Evolutionary conservation across 2,888 invertebrate species (phyloP), one percentile per base, ranked within the genome.

Genomic region (Caenorhabditis macrosperma): DNA sequence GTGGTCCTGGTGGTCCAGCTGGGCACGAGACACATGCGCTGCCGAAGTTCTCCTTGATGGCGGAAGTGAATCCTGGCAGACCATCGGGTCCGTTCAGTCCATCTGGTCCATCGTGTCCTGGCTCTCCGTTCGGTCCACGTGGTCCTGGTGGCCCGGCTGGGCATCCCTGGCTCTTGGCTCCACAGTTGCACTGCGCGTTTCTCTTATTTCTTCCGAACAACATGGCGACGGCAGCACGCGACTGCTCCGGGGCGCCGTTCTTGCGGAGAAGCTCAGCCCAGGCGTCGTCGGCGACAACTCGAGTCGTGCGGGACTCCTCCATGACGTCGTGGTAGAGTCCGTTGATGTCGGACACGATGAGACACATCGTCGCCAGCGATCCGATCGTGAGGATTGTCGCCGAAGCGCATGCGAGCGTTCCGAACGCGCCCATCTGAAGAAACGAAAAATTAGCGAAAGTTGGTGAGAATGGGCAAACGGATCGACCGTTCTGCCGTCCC

Each of bases 131-230:
- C n/a, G 81, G 76, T 63, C 81, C 81, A 4, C 57, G 60, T 57
- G 81, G 81, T 72, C 81, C 81, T 55, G 76, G 81, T 63, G 81
- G 76, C 68, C 81, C 81, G 22, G 71, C 76, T 61, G 81, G 81
- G 30, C 81, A 81, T 44, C 76, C 81, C 1, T 67, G 44, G 38
- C 76, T 76, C 68, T 69, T 76, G n/a, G 61, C 72, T 64, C 76
- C 76, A 33, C 81, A 81, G 35, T 60, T 55, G 44, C 81, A 81
- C 35, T 81, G 81, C n/a, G 76, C 81, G 28, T 76, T 59, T 64
- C 81, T 61, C 61, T 80, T 80, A 55, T 80, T 71, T 60, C 80
- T 69, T 35, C 78, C 81, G 50, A 81, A 59, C 1, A 81, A 41
- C 71, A 77, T 67, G 9, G 76, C 44, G n/a, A 71, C 67, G 12